Evolutionary conservation across 2,113 vertebrate genomes (phyloP), one percentile per base, ranked within the genome.

Genomic region (Poeciliopsis retropinna): DNA sequence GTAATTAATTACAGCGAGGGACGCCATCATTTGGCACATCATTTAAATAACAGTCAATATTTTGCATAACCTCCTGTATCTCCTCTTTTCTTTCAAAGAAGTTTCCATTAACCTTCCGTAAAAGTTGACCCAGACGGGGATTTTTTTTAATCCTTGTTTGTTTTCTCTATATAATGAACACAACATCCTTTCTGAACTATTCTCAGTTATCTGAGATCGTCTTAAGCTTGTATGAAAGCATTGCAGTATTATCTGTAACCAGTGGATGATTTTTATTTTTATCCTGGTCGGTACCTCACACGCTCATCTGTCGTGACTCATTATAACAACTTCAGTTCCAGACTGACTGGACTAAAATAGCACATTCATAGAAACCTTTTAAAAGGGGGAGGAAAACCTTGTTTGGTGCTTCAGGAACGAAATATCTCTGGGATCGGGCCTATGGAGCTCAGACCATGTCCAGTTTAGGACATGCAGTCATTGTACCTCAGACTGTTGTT

Each of bases 231-330:
- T 44, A 17, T 17, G 12, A 44, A 44, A 44, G 15, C 11, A 32
- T 22, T 15, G 8, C 14, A 15, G 44, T 31, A n/a, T 37, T 28
- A 47, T 47, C 44, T 41, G 14, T 9, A 41, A 28, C 25, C 1
- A n/a, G 12, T 5, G 37, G 8, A 57, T 22, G 27, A 25, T 27
- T 32, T 34, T 70, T 39, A 60, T 70, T 37, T 39, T 60, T n/a
- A 69, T 25, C 17, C 67, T 57, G 44, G 67, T 32, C 57, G 32
- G 61, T 72, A 28, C 75, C 75, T 2, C 25, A 47, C 60, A 22
- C 47, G 72, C 6, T 9, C 17, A 70, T 25, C 51, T 4, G 3
- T 31, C 14, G 27, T 70, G 54, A 76, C 65, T 3, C 63, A n/a
- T 74, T 29, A 41, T 71, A 39, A 70, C 63, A 67, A 62, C 51